phyloP scores from a whole-genome alignment of 2,797 vertebrate species.

The Tarsius wallacei region DNA sequence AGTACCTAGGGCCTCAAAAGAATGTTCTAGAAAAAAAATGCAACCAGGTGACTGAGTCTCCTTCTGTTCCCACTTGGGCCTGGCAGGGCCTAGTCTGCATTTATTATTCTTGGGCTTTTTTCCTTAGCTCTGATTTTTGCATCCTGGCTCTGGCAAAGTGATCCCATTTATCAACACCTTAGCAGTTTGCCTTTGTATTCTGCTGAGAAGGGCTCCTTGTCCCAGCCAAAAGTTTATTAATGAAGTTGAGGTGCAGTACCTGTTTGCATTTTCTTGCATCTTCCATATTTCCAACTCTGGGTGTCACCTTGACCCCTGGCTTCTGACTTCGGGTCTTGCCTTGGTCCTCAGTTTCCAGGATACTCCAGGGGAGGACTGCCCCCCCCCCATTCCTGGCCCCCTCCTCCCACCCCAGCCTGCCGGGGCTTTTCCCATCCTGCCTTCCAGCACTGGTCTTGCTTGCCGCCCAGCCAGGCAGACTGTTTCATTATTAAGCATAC shows the following conservation, averaged over 20 bases:
- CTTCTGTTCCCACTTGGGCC: not conserved
- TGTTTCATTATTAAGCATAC: not conserved
- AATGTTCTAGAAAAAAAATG: conserved; percentile 5
- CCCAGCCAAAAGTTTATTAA: not conserved
- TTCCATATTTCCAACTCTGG: not conserved
- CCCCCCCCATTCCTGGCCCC: too few species aligned
- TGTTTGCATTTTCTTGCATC: not conserved
- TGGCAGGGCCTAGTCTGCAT: not conserved
- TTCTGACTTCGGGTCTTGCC: not conserved
- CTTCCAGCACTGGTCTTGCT: not conserved
- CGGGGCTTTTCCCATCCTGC: not conserved
- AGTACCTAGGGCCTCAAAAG: not conserved
- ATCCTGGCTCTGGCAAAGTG: not conserved
- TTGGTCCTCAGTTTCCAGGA: not conserved
- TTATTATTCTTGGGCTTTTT: not conserved
- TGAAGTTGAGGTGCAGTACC: not conserved
- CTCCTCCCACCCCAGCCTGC: not conserved
- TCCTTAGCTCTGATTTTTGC: not conserved
- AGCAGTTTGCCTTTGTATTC: not conserved
- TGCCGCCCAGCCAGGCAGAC: not conserved
- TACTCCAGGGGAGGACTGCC: not conserved
- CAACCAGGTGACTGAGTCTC: not conserved
- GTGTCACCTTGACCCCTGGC: not conserved
- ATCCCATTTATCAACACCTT: not conserved
- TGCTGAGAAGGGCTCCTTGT: not conserved